A percentile compares a stretch with the other conserved stretches of the same genome.
Conservation (phyloP, 2,797 vertebrate genomes). For the Rhynchonycteris naso region DNA sequence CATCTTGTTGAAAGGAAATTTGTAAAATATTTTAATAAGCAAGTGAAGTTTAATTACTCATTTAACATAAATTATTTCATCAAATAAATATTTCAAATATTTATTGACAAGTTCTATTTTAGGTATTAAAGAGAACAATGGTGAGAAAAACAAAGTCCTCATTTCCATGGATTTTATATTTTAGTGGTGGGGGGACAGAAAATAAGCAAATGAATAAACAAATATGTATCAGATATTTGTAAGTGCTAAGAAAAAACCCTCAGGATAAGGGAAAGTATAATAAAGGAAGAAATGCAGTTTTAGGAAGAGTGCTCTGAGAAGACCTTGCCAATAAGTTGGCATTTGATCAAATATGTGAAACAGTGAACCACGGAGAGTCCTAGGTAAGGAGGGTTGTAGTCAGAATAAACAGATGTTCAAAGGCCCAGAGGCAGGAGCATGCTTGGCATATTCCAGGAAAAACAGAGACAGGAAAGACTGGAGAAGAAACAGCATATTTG, state of each 20-base stretch:
- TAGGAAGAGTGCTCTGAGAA: background rate
- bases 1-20: slow-evolving; percentile 5
- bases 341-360: background rate
- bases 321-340: background rate
- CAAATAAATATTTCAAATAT: slow-evolving; percentile 39
- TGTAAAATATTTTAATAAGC: background rate
- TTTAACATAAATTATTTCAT: slow-evolving; percentile 27
- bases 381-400: background rate
- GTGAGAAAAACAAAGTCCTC: background rate
- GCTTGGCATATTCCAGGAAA: background rate
- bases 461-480: background rate
- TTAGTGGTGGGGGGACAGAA: background rate
- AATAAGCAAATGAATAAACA: background rate
- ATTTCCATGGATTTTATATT: background rate
- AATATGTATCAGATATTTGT: background rate
- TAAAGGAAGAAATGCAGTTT: background rate
- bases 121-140: background rate
- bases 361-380: background rate
- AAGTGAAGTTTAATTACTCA: slow-evolving; percentile 14
- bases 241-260: background rate
- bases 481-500: background rate
- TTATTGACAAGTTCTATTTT: background rate
- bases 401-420: background rate
- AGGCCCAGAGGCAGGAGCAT: background rate
- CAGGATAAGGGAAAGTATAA: background rate